Evolutionary conservation across 2,888 invertebrate species (phyloP), one percentile per base, ranked within the genome.

Genomic region (Cynaeus angustus): DNA sequence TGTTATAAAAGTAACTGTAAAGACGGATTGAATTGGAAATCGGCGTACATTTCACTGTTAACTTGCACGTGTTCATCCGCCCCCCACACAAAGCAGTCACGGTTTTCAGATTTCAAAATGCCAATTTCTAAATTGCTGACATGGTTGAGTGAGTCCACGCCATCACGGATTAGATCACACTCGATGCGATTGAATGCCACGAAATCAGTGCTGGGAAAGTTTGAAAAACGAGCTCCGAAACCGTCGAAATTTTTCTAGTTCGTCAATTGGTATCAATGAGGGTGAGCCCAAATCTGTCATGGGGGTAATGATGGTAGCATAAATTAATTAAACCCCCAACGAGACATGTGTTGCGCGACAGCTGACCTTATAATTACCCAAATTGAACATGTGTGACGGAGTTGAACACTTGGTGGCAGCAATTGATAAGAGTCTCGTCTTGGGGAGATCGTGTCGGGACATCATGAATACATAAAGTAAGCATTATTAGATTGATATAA

Each of bases 71-170:
- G 80, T 79, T 77, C 70, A 75, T 74, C 77, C 74, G 77, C 75
- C 74, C 72, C 61, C 68, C 66, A 67, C 68, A 66, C 74, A 74
- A 75, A 65, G 68, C 67, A 73, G 78, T 78, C 79, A 79, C 77
- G 79, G 76, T 75, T 77, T 79, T 78, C 70, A 74, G 74, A 78
- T 79, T 79, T 78, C 74, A 78, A 80, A 80, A 78, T 74, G 75
- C 74, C 78, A 78, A 79, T 80, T 79, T 79, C 77, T 77, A 79
- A 76, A 77, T 76, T 75, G 72, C 72, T 67, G 73, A 71, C 74
- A 76, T 74, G 76, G 71, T 76, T 58, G 71, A 72, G 52, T 71
- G 74, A 72, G 26, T 70, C 38, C 45, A 30, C 70, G 58, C 68
- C 71, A 67, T 70, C 66, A 65, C 38, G 64, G 71, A 73, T 61